Percentiles rank a stretch among this genome's conserved stretches.
Conservation (phyloP, 2,888 invertebrate genomes). For the Ceramica pisi region DNA sequence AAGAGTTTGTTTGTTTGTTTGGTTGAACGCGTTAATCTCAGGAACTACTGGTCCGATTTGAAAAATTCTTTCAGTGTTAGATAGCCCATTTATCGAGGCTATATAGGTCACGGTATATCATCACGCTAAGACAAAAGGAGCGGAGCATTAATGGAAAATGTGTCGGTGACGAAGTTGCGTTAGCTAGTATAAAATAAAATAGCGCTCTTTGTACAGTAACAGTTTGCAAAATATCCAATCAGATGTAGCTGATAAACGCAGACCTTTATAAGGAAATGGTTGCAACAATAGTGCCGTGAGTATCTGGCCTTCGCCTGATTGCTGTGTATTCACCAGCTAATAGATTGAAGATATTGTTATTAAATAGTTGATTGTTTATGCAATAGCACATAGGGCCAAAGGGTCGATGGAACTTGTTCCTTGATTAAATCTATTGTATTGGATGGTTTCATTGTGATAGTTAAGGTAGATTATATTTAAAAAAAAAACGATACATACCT, state of each 20-base stretch:
- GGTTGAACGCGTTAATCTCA: too few species aligned
- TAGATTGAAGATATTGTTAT: conserved; percentile 51
- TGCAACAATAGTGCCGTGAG: conserved; percentile 40
- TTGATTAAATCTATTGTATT: conserved; percentile 21
- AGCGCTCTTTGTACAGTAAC: conserved; percentile 1
- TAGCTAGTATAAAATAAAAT: too few species aligned
- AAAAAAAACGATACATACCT: too few species aligned
- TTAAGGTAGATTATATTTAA: too few species aligned
- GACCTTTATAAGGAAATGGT: conserved; percentile 55
- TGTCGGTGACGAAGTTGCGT: too few species aligned
- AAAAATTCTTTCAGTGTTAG: too few species aligned
- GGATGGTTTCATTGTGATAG: background rate
- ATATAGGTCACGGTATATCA: too few species aligned
- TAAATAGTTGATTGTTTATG: conserved; percentile 35
- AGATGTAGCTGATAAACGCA: conserved; percentile 49
- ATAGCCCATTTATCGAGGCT: too few species aligned
- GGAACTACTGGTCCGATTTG: too few species aligned
- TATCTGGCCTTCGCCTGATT: conserved; percentile 51
- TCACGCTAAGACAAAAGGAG: too few species aligned
- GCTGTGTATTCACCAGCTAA: conserved; percentile 37
- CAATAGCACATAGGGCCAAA: conserved; percentile 30
- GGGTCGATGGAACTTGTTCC: background rate
- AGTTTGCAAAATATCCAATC: conserved; percentile 36
- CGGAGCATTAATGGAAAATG: too few species aligned
- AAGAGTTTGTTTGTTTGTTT: too few species aligned